Percentiles rank a stretch among this genome's conserved stretches.
Evolutionary conservation across 2,113 vertebrate species (phyloP).

Genomic region (Pangasianodon gigas): DNA sequence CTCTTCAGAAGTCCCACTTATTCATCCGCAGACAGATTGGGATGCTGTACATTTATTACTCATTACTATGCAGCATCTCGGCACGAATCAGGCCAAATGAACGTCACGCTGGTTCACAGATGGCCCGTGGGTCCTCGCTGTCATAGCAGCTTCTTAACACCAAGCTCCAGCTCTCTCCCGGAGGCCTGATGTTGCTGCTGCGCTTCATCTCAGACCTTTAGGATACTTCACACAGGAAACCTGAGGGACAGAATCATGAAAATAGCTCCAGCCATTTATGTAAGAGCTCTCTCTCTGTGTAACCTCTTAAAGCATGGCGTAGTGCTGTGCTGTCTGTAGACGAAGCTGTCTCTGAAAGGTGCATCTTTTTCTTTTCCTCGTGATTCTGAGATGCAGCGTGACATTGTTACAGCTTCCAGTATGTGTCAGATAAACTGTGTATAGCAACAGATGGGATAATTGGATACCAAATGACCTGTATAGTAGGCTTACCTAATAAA

Average conservation of each 20-base stretch:
- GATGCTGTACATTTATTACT: constrained; percentile 39
- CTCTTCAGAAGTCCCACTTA: neutral
- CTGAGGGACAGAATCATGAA: constrained; percentile 48
- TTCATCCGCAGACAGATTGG: constrained; percentile 26
- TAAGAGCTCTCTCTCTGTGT: constrained; percentile 46
- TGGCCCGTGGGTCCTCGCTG: constrained; percentile 48
- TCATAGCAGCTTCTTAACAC: constrained; percentile 35
- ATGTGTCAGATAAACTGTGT: neutral
- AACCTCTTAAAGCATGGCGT: constrained; percentile 28
- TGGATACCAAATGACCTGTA: neutral
- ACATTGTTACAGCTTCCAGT: neutral
- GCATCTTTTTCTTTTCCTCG: too few species aligned
- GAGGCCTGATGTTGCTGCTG: constrained; percentile 11
- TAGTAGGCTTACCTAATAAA: neutral
- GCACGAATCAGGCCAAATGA: constrained; percentile 50
- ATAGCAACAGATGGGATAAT: neutral
- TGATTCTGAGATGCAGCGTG: neutral
- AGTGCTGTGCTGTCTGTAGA: neutral
- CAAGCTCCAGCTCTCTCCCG: constrained; percentile 29
- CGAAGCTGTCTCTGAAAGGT: neutral
- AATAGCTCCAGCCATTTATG: constrained; percentile 45
- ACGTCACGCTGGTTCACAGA: constrained; percentile 45
- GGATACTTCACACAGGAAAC: constrained; percentile 47
- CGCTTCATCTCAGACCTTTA: constrained; percentile 39
- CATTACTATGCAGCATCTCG: constrained; percentile 52